Percentiles rank a stretch among this genome's conserved stretches.
phyloP scores from a whole-genome alignment of 2,797 vertebrate genomes.

The Spatula versicolor region DNA sequence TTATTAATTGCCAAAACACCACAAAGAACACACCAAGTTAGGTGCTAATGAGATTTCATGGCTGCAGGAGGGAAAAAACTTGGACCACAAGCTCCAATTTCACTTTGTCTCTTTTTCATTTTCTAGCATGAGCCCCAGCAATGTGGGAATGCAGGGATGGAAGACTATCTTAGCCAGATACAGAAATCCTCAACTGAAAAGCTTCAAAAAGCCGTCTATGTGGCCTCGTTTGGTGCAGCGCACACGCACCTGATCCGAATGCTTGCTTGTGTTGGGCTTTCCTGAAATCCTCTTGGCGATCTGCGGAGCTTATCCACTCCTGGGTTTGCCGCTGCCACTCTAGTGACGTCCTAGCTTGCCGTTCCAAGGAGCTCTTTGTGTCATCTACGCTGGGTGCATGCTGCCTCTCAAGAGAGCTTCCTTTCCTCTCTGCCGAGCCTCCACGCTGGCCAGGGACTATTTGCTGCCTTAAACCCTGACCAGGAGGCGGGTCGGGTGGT shows the following conservation, averaged over 20 bases:
- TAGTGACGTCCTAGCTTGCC: constrained; percentile 88
- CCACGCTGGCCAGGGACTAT: constrained; percentile 82
- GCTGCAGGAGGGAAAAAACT: background rate
- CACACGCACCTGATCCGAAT: constrained; percentile 84
- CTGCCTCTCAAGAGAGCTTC: constrained; percentile 93
- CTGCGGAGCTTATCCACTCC: constrained; percentile 91
- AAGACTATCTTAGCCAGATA: background rate
- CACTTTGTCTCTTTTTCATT: background rate
- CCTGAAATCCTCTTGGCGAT: constrained; percentile 88
- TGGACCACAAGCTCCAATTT: background rate
- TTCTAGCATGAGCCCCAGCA: background rate
- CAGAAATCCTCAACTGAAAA: background rate
- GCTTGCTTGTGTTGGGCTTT: constrained; percentile 90
- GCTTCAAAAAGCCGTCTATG: constrained; percentile 16
- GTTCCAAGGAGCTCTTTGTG: constrained; percentile 89
- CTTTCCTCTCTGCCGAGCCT: constrained; percentile 88
- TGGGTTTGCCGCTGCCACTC: constrained; percentile 92
- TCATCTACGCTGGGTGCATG: constrained; percentile 86
- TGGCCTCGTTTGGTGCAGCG: constrained; percentile 61
- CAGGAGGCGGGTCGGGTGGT: constrained; percentile 95
- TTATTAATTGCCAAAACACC: background rate
- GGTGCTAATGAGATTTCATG: background rate
- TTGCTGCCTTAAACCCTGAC: constrained; percentile 91
- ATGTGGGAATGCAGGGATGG: background rate
- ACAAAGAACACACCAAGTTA: background rate